Percentiles rank a stretch among this genome's conserved stretches.
These are phyloP conservation scores for Rhorus exstirpatorius DNA, from an alignment of 2,888 invertebrate species.

Conservation along the genomic window DNA sequence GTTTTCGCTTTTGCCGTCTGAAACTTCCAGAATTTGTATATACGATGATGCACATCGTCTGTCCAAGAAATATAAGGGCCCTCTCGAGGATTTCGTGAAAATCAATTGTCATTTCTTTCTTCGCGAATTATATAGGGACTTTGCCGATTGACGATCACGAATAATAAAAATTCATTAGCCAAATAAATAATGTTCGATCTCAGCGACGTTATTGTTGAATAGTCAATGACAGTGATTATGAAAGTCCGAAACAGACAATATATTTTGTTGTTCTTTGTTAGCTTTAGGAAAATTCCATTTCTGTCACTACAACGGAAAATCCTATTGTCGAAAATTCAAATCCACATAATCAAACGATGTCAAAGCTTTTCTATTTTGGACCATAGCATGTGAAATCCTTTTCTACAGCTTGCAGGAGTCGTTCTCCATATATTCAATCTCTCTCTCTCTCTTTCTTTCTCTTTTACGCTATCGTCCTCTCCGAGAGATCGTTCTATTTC, in stretches of 20 bases:
- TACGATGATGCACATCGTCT: conserved; percentile 24
- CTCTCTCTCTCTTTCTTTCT: conserved; percentile 45
- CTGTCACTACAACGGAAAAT: not conserved
- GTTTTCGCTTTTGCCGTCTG: conserved; percentile 21
- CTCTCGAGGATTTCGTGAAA: not conserved
- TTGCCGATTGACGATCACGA: no score
- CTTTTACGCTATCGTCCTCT: conserved; percentile 10
- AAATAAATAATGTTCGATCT: no score
- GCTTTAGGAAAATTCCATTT: not conserved
- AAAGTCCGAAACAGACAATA: no score
- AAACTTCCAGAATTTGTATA: conserved; percentile 38
- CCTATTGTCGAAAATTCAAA: conserved; percentile 25
- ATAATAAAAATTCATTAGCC: no score
- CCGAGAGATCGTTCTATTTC: conserved; percentile 24
- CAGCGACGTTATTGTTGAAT: no score
- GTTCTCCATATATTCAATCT: conserved; percentile 67
- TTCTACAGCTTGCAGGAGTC: conserved; percentile 45
- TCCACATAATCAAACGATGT: not conserved
- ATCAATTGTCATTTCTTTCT: not conserved
- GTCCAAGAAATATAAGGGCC: not conserved
- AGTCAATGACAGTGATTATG: no score
- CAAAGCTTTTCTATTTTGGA: conserved; percentile 27
- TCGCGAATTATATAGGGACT: no score
- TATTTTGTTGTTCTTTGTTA: not conserved
- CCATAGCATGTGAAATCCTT: conserved; percentile 21